Conservation (phyloP, 1,140 invertebrate genomes). For the Drosophila kurseongensis region DNA sequence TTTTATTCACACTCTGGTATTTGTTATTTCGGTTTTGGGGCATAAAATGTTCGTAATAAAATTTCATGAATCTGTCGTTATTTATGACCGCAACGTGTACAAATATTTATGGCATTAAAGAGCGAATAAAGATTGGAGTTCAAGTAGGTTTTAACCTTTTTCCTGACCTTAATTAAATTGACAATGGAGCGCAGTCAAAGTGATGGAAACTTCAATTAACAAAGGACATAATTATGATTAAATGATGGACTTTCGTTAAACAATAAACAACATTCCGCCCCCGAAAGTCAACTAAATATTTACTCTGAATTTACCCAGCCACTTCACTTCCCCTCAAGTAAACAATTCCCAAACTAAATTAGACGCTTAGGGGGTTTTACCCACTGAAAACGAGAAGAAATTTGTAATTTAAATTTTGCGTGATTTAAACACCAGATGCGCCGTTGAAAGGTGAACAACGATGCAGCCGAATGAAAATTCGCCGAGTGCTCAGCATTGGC, state of each 20-base stretch:
- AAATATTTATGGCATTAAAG: slow-evolving; percentile 23
- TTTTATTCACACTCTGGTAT: slow-evolving; percentile 22
- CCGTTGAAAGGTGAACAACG: slow-evolving; percentile 42
- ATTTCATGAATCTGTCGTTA: slow-evolving; percentile 48
- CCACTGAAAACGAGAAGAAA: slow-evolving; percentile 25
- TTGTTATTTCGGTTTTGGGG: slow-evolving; percentile 24
- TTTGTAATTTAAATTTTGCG: slow-evolving; percentile 50
- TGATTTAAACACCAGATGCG: slow-evolving; percentile 43
- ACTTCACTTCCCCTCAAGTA: slow-evolving; percentile 10
- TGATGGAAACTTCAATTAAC: slow-evolving; percentile 2
- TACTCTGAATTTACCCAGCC: slow-evolving; percentile 27
- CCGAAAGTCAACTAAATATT: slow-evolving; percentile 28
- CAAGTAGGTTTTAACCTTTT: slow-evolving; percentile 3
- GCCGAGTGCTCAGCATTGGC: slow-evolving; percentile 43
- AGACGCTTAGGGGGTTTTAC: slow-evolving; percentile 22
- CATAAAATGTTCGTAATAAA: slow-evolving; percentile 56
- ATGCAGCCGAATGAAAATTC: slow-evolving; percentile 37
- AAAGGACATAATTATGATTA: slow-evolving; percentile 34
- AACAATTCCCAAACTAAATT: slow-evolving; percentile 70
- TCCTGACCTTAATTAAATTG: slow-evolving; percentile 4
- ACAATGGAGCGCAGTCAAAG: background rate
- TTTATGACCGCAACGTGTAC: slow-evolving; percentile 49
- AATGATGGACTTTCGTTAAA: background rate
- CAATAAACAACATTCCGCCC: slow-evolving; percentile 1
- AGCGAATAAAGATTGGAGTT: slow-evolving; percentile 11